phyloP scores from a whole-genome alignment of 2,888 invertebrate genomes.

The Protula sp. region DNA sequence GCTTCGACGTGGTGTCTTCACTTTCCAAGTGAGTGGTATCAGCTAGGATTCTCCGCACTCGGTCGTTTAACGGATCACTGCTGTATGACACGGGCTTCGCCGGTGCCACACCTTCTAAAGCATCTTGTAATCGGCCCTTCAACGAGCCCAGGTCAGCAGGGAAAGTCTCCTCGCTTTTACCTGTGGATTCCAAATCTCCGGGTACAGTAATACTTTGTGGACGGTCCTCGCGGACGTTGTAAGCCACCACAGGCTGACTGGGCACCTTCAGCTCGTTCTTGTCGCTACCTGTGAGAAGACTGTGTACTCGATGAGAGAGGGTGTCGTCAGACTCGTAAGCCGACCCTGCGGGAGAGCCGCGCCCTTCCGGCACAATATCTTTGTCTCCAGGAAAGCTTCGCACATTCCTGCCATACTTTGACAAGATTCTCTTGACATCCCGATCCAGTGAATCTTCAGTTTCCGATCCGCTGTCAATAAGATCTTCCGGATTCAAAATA shows the following conservation, averaged over 20 bases:
- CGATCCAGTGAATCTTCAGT: slow-evolving; percentile 14
- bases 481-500: not conserved
- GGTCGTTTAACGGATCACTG: not conserved
- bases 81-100: not conserved
- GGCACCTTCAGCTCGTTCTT: not conserved
- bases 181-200: not conserved
- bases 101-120: not conserved
- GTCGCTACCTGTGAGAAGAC: no score
- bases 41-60: not conserved
- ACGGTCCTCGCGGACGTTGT: slow-evolving; percentile 6
- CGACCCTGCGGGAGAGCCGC: not conserved
- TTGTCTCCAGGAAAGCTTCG: no score
- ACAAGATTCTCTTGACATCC: slow-evolving; percentile 18
- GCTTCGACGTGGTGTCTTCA: not conserved
- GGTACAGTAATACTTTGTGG: slow-evolving; percentile 13
- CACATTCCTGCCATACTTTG: slow-evolving; percentile 16
- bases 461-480: slow-evolving; percentile 2
- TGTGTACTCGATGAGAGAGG: not conserved
- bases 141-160: not conserved
- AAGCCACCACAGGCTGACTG: not conserved
- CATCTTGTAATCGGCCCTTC: not conserved
- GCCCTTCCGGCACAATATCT: not conserved
- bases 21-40: not conserved
- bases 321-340: slow-evolving; percentile 1
- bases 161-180: not conserved